Percentiles rank a stretch among this genome's conserved stretches.
phyloP scores from a whole-genome alignment of 2,113 vertebrate species.

The Scopus umbretta region DNA sequence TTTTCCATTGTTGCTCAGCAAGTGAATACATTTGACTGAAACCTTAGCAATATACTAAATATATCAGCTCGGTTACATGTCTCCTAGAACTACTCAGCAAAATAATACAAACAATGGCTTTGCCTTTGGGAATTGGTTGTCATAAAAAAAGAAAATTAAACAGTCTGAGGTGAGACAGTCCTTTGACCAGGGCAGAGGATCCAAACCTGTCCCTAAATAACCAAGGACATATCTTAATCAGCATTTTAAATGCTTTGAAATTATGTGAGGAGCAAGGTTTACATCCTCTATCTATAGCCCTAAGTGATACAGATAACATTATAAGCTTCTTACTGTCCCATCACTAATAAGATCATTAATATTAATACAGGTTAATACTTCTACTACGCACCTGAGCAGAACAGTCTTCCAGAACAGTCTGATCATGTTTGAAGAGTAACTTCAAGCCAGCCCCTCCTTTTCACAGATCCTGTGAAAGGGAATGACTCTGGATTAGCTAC shows the following conservation, averaged over 20 bases:
- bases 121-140: neutral
- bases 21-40: neutral
- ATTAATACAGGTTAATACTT: neutral
- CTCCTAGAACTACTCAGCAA: neutral
- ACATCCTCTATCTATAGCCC: neutral
- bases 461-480: neutral
- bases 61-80: neutral
- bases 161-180: neutral
- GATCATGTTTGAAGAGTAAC: fast-evolving
- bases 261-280: too few relatives aligned
- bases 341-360: neutral
- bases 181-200: neutral
- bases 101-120: neutral
- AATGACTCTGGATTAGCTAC: neutral
- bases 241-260: too few relatives aligned
- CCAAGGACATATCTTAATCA: neutral
- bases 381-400: neutral
- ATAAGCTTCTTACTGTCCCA: neutral
- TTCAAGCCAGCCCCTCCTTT: neutral
- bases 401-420: neutral
- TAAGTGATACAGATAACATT: neutral
- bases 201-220: neutral
- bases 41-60: neutral
- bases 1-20: neutral
- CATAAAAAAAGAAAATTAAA: neutral